These are phyloP conservation scores for Drosophila orena DNA, from an alignment of 1,140 invertebrate species.

Conservation along the genomic window DNA sequence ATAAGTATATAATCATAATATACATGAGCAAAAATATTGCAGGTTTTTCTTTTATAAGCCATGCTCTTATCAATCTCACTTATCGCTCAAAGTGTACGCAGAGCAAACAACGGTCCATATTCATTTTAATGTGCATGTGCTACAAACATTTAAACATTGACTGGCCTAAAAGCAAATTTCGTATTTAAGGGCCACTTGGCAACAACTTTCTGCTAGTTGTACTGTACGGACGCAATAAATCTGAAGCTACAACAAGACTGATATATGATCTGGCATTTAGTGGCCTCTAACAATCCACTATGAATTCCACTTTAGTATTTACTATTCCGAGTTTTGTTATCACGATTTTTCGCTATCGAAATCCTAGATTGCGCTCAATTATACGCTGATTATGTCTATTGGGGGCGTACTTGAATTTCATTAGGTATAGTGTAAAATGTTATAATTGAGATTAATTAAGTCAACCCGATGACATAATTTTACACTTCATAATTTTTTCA, in stretches of 20 bases:
- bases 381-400: slow-evolving; percentile 57
- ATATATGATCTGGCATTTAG: slow-evolving; percentile 11
- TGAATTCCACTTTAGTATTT: slow-evolving; percentile 33
- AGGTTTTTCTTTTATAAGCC: background rate
- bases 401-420: slow-evolving; percentile 68
- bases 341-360: slow-evolving; percentile 38
- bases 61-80: slow-evolving; percentile 1
- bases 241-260: slow-evolving; percentile 5
- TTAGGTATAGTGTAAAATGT: slow-evolving; percentile 49
- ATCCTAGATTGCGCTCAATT: slow-evolving; percentile 20
- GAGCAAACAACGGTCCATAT: slow-evolving; percentile 1
- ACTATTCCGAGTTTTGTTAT: slow-evolving; percentile 4
- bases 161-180: slow-evolving; percentile 19
- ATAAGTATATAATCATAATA: too few relatives aligned
- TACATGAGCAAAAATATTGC: too few relatives aligned
- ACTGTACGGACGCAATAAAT: slow-evolving; percentile 23
- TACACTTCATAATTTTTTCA: slow-evolving; percentile 13
- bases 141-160: slow-evolving; percentile 34
- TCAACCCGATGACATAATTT: slow-evolving; percentile 24
- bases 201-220: slow-evolving; percentile 15
- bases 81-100: background rate
- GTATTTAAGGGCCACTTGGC: slow-evolving; percentile 33
- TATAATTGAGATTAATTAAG: slow-evolving; percentile 63
- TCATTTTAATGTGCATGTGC: slow-evolving; percentile 17
- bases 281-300: slow-evolving; percentile 47